Base-by-base conservation (phyloP, 2,113 vertebrate genomes). In the Phocoena phocoena region DNA sequence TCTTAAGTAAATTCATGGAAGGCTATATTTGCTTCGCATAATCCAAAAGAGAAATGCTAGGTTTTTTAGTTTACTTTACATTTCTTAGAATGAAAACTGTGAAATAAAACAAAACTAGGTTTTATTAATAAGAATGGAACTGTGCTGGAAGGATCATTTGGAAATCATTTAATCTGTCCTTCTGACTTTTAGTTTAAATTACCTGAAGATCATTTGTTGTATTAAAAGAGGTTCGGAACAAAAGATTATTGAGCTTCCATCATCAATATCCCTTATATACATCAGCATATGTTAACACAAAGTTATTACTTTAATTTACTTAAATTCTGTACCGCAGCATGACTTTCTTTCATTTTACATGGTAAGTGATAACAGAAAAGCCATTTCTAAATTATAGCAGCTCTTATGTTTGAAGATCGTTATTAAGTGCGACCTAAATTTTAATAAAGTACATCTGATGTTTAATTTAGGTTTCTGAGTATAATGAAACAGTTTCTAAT, bases 221-320 rank as follows among this genome's bases (percentile, higher is more conserved):
- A 74, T 41, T 83, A 60, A 94, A 83, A 82, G 21, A 70, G 13
- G 44, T 70, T 83, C 28, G 55, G 74, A 92, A 15, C 47, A 70
- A 94, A 96, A 74, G 70, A 94, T 63, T 76, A 60, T 87, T 4
- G 28, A 63, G 44, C 18, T 53, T 70, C 25, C 1, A 28, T 62
- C 70, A 88, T 92, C 65, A 93, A 14, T 90, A 71, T 74, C 53
- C 67, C 67, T 83, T 79, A 76, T 47, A n/a, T 89, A n/a, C 28
- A 83, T 80, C 18, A 95, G 41, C 71, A 67, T 85, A 89, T 96
- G 93, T 80, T 97, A 95, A 87, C 41, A 74, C 31, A 85, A 82
- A 93, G 25, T 93, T 97, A 93, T 95, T 95, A 90, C 79, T 93
- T 90, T 88, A 95, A 95, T 97, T 96, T 97, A 73, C 79, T 76